Evolutionary conservation across 2,797 vertebrate genomes (phyloP), one percentile per base, ranked within the genome.

Genomic region (Melanotaenia maccullochi): DNA sequence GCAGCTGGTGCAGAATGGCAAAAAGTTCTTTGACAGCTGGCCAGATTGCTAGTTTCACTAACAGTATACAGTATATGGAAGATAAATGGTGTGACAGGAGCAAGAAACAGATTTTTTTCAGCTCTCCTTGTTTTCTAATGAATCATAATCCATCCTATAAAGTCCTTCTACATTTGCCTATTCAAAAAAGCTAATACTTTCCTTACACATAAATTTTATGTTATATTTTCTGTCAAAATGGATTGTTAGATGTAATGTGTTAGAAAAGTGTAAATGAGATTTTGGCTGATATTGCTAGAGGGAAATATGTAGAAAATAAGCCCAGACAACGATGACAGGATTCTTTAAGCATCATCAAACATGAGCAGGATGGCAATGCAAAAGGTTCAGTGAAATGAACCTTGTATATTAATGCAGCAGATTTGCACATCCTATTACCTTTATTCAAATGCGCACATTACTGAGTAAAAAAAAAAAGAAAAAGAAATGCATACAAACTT

Each of bases 21-120:
- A 83, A 72, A 66, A 75, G 68, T 71, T 62, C 68, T 73, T 67
- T 90, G 78, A 87, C 75, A 87, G 72, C 75, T 73, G 67, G 60
- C 71, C 71, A 85, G 73, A 81, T 74, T 83, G 69, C 57, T 65
- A 69, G 16, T 30, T 62, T 65, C 13, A n/a, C 52, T 76, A 73
- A 72, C 60, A 68, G 68, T 72, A 58, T 62, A 58, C 44, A 38
- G 47, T 40, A 59, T 71, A 49, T 47, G 47, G 58, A 59, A 40
- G 61, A 65, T 61, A 51, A 3, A 71, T 9, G 7, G 7, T 71
- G 9, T 71, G 30, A 35, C 57, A 67, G 49, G 44, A 73, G 59
- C 65, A 67, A 73, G 68, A 79, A 47, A 52, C 44, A 71, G 62
- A 78, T 18, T 72, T 64, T 65, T 68, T 67, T 40, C 30, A 62